Evolutionary conservation across 2,797 vertebrate species (phyloP).

Genomic region (Gorsachius magnificus): DNA sequence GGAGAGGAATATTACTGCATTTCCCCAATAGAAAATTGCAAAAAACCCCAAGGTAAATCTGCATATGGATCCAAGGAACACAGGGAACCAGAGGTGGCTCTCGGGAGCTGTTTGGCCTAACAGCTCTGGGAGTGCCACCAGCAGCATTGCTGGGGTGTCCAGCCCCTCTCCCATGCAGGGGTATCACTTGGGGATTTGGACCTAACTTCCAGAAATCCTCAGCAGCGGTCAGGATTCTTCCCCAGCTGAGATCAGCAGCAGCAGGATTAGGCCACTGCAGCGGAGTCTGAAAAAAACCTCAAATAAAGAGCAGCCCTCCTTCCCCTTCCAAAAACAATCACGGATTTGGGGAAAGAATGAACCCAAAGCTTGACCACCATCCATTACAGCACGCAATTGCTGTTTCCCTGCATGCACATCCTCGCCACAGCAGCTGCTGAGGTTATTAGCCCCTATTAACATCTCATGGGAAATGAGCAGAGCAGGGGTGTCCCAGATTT

Average conservation of each 20-base stretch:
- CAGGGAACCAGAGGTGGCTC: neutral
- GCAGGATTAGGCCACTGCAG: neutral
- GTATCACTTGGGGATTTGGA: neutral
- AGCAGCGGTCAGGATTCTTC: neutral
- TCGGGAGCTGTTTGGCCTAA: neutral
- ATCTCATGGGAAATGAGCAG: neutral
- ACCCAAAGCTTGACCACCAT: neutral
- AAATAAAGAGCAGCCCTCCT: neutral
- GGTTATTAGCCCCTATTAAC: neutral
- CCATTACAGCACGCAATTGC: fast-evolving
- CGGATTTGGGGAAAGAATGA: neutral
- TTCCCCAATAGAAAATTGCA: neutral
- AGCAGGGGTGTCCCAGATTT: neutral
- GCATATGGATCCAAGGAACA: fast-evolving
- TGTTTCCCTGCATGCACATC: fast-evolving
- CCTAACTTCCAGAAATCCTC: neutral
- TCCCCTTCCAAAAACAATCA: neutral
- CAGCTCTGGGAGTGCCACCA: neutral
- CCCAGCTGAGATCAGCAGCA: neutral
- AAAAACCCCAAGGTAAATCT: neutral
- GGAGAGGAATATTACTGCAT: neutral
- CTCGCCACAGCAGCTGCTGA: neutral
- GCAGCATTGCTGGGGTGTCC: neutral
- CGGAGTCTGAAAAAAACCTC: neutral
- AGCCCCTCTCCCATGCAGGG: neutral